Conservation (phyloP, 2,113 vertebrate species). For the Onychostruthus taczanowskii region DNA sequence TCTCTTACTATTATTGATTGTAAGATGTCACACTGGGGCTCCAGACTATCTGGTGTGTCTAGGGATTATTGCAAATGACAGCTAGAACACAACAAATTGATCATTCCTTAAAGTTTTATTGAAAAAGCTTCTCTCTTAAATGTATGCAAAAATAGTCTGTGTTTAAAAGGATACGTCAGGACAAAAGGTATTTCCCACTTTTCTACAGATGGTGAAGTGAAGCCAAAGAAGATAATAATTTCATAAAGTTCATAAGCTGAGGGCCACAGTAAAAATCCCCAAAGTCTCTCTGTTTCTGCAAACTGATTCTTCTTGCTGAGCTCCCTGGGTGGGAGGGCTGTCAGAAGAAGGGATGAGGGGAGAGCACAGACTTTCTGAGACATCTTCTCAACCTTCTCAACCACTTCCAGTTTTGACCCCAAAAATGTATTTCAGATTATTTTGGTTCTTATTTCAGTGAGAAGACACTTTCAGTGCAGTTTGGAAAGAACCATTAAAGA, state of each 20-base stretch:
- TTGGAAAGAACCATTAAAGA: background rate
- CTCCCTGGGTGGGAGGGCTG: background rate
- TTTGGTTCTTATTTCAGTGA: background rate
- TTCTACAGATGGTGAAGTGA: background rate
- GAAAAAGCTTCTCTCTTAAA: background rate
- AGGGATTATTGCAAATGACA: background rate
- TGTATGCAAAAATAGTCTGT: background rate
- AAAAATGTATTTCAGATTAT: background rate
- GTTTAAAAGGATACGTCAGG: background rate
- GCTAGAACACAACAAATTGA: background rate
- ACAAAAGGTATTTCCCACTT: background rate
- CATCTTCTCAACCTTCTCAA: background rate
- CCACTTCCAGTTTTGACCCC: background rate
- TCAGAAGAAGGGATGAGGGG: background rate
- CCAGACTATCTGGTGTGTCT: background rate
- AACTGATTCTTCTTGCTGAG: background rate
- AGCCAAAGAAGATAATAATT: background rate
- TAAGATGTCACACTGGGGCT: background rate
- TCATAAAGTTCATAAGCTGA: background rate
- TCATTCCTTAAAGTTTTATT: background rate
- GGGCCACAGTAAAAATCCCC: background rate
- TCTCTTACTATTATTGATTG: fast-evolving
- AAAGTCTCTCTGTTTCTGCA: background rate
- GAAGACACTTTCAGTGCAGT: background rate
- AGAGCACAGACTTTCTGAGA: background rate